Evolutionary conservation across 2,797 vertebrate species (phyloP), one percentile per base, ranked within the genome.

Genomic region (Mico argentatus): DNA sequence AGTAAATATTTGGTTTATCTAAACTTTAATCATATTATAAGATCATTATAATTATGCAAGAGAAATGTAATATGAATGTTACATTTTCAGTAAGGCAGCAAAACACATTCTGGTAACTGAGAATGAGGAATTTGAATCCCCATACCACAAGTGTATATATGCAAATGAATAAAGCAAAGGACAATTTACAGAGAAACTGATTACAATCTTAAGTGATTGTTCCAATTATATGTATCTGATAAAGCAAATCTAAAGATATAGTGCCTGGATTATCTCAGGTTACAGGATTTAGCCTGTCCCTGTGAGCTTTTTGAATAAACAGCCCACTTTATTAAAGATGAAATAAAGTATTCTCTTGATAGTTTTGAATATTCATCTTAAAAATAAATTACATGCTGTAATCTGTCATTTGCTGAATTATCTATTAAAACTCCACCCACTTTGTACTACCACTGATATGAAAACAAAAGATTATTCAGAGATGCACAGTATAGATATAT

Each of bases 141-240:
- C 13, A 33, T 30, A 30, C 57, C 2, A 85, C 52, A 87, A 83
- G 86, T 11, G 14, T 55, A 4, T n/a, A 80, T 41, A 89, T 5
- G 61, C 7, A 75, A 93, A 75, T 86, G 41, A 84, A 70, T 48
- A 88, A 93, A 96, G 36, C 39, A 72, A 88, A 41, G 44, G 86
- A 61, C 19, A 91, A 75, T 73, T 76, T 73, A 44, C 39, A 96
- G 91, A 94, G 91, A 89, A 86, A 92, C 39, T 88, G 73, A 44
- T 50, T 70, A 30, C 39, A 82, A 67, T 80, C 24, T 92, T 90
- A 95, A 91, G 59, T 88, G 85, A 93, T 67, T 41, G 48, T 96
- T 96, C 39, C 52, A 90, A 81, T 97, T 97, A 93, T 79, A 73
- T 83, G 72, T 90, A 84, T 64, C 88, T 88, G 44, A 96, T 95